phyloP scores from a whole-genome alignment of 2,888 invertebrate genomes.

The Piscicola geometra region DNA sequence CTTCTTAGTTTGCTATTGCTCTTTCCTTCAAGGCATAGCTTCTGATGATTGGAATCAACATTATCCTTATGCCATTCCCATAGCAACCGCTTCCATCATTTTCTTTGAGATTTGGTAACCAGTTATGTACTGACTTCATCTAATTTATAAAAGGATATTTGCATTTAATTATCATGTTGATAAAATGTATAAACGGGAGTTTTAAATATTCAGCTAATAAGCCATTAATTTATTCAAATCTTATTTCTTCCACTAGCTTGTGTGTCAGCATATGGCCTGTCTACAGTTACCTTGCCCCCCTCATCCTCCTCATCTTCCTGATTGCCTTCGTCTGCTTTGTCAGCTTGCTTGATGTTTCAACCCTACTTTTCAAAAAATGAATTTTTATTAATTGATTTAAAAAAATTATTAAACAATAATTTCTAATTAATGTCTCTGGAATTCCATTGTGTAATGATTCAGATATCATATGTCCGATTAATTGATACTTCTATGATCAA shows the following conservation, averaged over 20 bases:
- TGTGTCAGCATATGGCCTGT: conserved; percentile 54
- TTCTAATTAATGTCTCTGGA: too few relatives aligned
- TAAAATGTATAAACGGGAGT: too few relatives aligned
- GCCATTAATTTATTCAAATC: neutral
- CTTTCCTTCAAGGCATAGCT: conserved; percentile 49
- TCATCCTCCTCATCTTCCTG: conserved; percentile 51
- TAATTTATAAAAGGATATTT: too few relatives aligned
- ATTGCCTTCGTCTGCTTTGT: conserved; percentile 50
- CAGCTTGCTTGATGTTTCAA: conserved; percentile 21
- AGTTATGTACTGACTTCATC: neutral
- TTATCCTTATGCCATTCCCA: conserved; percentile 52
- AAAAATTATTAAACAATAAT: too few relatives aligned
- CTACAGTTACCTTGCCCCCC: conserved; percentile 51
- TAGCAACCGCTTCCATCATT: conserved; percentile 52
- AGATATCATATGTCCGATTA: too few relatives aligned
- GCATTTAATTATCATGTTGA: too few relatives aligned
- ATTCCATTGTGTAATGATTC: too few relatives aligned
- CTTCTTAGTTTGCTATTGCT: conserved; percentile 52
- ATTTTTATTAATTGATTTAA: too few relatives aligned
- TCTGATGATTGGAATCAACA: conserved; percentile 53
- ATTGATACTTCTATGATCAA: too few relatives aligned
- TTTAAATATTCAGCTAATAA: neutral
- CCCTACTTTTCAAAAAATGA: too few relatives aligned
- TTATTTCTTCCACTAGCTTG: conserved; percentile 52
- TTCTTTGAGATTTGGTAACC: conserved; percentile 50